Base-by-base conservation (phyloP, 2,113 vertebrate genomes). In the Neotoma lepida region DNA sequence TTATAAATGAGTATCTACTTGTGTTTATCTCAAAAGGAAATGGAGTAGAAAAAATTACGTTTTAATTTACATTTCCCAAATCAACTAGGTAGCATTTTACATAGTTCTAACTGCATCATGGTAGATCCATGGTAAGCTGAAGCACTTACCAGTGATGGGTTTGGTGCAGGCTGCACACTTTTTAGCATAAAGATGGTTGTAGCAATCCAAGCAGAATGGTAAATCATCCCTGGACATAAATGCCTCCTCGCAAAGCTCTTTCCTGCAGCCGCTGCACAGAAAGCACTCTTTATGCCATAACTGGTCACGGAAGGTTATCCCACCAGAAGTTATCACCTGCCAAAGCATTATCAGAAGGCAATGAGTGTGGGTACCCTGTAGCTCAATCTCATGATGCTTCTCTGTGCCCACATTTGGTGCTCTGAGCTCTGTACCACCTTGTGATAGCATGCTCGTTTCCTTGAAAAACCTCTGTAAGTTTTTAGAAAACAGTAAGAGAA, bases 201-300 rank as follows among this genome's bases (percentile, higher is more conserved):
- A 99, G 92, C 98, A 99, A 41, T 98, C 98, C 87, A 98, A 68
- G 22, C 98, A 99, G 95, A 98, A 98, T 20, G 98, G 98, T 24
- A 93, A 89, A 9, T 98, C 98, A 46, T 98, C 98, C 94, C 95
- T 98, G 91, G 98, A 98, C 97, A 98, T 97, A 93, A 98, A 98
- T 44, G 95, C 97, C 76, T 98, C 98, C 82, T 97, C 98, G 68
- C 96, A 97, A 93, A 99, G 97, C 73, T 98, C 98, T 54, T 95
- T 97, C 90, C 98, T 97, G 81, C 98, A 99, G 41, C 95, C 97
- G 64, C 96, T 97, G 88, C 98, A 99, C 85, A 98, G 94, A 96
- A 99, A 98, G 66, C 98, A 99, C 63, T 98, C 98, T 54, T 97
- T 98, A 54, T 99, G 98, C 98, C 98, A 99, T n/a, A 98, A 97